Evolutionary conservation across 2,888 invertebrate species (phyloP).

Genomic region (Trachelus tabidus): DNA sequence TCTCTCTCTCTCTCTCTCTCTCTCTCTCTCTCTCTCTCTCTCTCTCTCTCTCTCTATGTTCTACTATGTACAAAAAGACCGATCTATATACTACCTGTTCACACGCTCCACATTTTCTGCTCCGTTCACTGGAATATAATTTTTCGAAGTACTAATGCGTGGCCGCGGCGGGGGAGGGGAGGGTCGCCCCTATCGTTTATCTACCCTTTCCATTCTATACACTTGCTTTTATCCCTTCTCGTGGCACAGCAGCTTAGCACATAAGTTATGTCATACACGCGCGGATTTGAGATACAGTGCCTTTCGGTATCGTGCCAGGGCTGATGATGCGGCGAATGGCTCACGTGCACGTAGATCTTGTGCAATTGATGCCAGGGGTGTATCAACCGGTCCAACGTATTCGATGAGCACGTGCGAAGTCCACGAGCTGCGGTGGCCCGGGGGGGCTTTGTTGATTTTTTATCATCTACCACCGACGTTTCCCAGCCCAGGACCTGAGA

Average conservation of each 20-base stretch:
- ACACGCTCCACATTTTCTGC: neutral
- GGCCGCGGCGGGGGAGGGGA: too few species aligned
- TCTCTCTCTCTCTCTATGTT: neutral
- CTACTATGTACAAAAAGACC: neutral
- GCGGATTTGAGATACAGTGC: neutral
- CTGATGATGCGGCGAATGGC: neutral
- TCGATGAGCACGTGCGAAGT: neutral
- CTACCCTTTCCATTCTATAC: neutral
- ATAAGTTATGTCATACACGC: neutral
- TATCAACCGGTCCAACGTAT: neutral
- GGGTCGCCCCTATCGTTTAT: too few species aligned
- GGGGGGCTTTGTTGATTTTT: neutral
- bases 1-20: neutral
- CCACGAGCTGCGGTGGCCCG: neutral
- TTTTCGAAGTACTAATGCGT: slow-evolving; percentile 1
- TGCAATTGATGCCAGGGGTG: slow-evolving; percentile 21
- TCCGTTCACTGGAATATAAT: slow-evolving; percentile 2
- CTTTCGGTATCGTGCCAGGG: neutral
- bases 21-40: too few species aligned
- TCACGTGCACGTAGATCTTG: neutral
- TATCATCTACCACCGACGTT: neutral
- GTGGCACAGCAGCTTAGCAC: neutral
- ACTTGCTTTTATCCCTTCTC: neutral
- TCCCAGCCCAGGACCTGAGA: slow-evolving; percentile 27
- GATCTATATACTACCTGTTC: neutral